Evolutionary conservation across 2,797 vertebrate genomes (phyloP), one percentile per base, ranked within the genome.

Genomic region (Chiloscyllium punctatum): DNA sequence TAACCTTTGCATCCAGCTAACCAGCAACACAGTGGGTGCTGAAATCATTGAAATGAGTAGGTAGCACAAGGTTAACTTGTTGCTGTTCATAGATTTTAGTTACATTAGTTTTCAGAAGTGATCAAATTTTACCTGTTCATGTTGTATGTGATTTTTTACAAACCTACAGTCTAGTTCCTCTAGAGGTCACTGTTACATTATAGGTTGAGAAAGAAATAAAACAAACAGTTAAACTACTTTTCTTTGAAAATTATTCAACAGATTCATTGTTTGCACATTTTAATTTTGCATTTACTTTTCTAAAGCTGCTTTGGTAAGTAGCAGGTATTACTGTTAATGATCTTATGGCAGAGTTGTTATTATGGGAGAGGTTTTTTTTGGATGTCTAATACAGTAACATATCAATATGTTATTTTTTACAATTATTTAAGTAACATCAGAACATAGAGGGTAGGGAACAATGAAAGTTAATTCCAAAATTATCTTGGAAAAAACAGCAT

Each of bases 101-200:
- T n/a, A 37, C 15, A 4, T 3, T 37, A 13, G 3, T 37, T 79
- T 79, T 37, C 30, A 79, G 33, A 13, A 37, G 33, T 18, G 74
- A 79, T n/a, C 33, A 79, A 79, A 79, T 79, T 79, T 79, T 37
- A 18, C 33, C 57, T 15, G 6, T 27, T 88, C 53, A 57, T 53
- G 51, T 18, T 1, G 62, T 53, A 18, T 2, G 30, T 66, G 57
- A 15, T 62, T 53, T 15, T 88, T 88, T 33, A 15, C 27, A 53
- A 90, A 92, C 0, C 90, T 92, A n/a, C n/a, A 37, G 30, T 69
- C 90, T n/a, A 92, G 21, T 66, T 68, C 90, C 90, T 92, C 90
- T 42, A 92, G 90, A 92, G 90, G 90, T 69, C 90, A 92, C 90
- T 92, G 90, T 92, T 92, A 92, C 33, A 42, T 37, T 92, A 42